These are phyloP conservation scores for Syrista parreyssii DNA, from an alignment of 2,888 invertebrate species.

Conservation along the genomic window DNA sequence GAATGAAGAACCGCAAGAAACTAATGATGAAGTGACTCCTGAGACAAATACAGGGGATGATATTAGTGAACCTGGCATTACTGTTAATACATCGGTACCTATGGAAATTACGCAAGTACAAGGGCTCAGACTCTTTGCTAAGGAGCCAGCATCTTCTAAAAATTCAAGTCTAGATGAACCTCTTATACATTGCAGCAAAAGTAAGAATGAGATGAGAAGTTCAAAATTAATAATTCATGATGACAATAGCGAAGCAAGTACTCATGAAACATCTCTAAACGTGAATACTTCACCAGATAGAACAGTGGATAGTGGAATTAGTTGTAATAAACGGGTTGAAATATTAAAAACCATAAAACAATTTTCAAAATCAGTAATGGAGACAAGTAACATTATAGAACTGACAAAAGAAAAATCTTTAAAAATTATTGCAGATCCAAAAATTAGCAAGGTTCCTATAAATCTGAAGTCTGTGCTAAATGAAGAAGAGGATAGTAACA, in stretches of 20 bases:
- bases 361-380: neutral
- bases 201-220: neutral
- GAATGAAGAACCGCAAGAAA: neutral
- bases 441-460: neutral
- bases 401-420: neutral
- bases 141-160: too few relatives aligned
- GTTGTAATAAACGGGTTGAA: neutral
- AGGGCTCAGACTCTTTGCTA: neutral
- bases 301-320: neutral
- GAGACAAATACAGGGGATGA: neutral
- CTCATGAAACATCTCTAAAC: slow-evolving; percentile 41
- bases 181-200: neutral
- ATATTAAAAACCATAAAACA: slow-evolving; percentile 13
- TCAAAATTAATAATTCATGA: neutral
- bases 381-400: neutral
- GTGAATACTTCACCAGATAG: slow-evolving; percentile 49
- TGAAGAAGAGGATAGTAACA: slow-evolving; percentile 10
- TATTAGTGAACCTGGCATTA: neutral
- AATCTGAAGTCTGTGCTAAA: neutral
- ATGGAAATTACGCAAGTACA: neutral
- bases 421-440: neutral
- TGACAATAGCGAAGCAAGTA: slow-evolving; percentile 4
- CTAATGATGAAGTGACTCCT: neutral
- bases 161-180: neutral
- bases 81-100: neutral